These are phyloP conservation scores for Coreoperca whiteheadi DNA, from an alignment of 2,113 vertebrate species.

Conservation along the genomic window DNA sequence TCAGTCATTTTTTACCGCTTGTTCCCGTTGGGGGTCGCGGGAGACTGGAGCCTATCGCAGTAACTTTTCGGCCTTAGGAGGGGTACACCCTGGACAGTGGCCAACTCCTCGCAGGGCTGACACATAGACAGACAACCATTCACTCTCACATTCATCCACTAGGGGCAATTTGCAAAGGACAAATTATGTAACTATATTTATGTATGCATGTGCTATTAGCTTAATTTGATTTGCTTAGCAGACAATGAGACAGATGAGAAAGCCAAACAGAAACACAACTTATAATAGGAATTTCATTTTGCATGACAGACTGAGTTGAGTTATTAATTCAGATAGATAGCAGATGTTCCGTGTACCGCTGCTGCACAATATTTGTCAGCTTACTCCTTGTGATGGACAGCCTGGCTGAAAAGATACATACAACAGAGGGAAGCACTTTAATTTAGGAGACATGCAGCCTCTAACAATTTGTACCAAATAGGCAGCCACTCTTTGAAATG, in stretches of 20 bases:
- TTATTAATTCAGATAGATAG: background rate
- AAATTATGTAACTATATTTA: background rate
- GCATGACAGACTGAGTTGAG: background rate
- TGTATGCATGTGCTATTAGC: background rate
- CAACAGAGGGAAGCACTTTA: background rate
- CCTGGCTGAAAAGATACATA: background rate
- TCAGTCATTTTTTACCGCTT: too few species aligned
- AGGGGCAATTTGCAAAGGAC: too few species aligned
- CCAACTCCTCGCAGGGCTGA: too few species aligned
- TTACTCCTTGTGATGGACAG: constrained; percentile 7
- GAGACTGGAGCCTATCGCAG: too few species aligned
- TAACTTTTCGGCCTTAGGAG: too few species aligned
- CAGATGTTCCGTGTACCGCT: background rate
- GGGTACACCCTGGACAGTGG: too few species aligned
- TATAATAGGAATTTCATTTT: background rate
- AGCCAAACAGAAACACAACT: background rate
- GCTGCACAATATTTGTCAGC: constrained; percentile 1
- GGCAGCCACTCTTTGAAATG: background rate
- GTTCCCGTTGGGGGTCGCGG: too few species aligned
- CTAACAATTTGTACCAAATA: background rate
- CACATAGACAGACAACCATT: too few species aligned
- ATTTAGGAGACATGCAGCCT: background rate
- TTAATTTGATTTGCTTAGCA: background rate
- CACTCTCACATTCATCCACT: too few species aligned
- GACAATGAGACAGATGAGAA: background rate